Base-by-base conservation (phyloP, 2,113 vertebrate genomes). In the Paracyprichromis sp. region DNA sequence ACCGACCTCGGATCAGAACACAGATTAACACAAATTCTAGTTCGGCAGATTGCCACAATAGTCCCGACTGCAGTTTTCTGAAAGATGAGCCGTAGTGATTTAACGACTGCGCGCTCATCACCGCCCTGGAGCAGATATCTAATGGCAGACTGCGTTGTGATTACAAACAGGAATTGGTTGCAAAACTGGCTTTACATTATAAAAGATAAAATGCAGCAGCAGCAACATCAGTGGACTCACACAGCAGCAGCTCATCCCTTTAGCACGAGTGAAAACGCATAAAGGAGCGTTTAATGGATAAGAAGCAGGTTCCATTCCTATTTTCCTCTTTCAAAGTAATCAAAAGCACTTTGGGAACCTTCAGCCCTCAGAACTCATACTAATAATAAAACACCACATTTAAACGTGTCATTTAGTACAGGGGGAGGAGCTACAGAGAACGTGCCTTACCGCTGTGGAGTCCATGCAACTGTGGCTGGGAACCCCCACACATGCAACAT, bases 81-180 rank as follows among this genome's bases (percentile, higher is more conserved):
- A 26, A 17, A 26, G 40, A 24, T 26, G 40, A 47, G 13, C 16
- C 0, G 2, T 26, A 8, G 21, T 26, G 2, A 7, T 19, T 73
- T 17, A 73, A 1, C 8, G 3, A 2, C 38, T 0, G 38, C 21
- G 5, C 0, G 5, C 21, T 73, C 21, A 17, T 76, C 40, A 17
- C 40, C 6, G 14, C 40, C 36, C 11, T 69, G 59, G 0, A 11
- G 59, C 59, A 63, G 59, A 0, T 63, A n/a, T n/a, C 59, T 3
- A n/a, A 63, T 3, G 61, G 17, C 31, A 36, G 9, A 66, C 17
- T 36, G 61, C 6, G 6, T 8, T 34, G 31, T 66, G 61, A n/a
- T 36, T 36, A n/a, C 59, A 63, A n/a, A 63, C 59, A 3, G 59
- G 61, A 0, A 1, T 1, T 61, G 14, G 57, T 31, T 61, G 57